Evolutionary conservation across 2,113 vertebrate species (phyloP).

Genomic region (Thunnus maccoyii): DNA sequence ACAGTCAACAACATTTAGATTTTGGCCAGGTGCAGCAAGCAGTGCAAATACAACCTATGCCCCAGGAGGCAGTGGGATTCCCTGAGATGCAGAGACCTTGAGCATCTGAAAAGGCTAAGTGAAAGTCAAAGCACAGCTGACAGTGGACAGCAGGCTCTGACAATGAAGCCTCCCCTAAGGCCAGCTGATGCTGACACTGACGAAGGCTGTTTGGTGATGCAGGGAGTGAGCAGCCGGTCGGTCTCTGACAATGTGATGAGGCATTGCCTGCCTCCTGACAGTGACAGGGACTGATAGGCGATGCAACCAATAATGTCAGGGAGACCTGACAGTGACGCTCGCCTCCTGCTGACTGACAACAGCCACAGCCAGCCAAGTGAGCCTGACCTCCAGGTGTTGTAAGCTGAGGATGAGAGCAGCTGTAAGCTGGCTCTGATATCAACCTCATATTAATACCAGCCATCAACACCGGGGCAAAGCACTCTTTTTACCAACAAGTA

Average conservation of each 20-base stretch:
- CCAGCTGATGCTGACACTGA: conserved; percentile 97
- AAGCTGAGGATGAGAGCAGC: conserved; percentile 88
- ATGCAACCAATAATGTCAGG: conserved; percentile 80
- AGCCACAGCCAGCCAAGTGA: conserved; percentile 78
- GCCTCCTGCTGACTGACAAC: conserved; percentile 88
- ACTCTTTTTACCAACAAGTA: conserved; percentile 82
- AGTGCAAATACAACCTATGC: conserved; percentile 44
- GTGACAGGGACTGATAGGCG: conserved; percentile 88
- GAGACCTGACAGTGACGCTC: conserved; percentile 97
- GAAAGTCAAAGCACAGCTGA: conserved; percentile 89
- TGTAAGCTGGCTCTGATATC: conserved; percentile 77
- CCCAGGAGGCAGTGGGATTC: conserved; percentile 45
- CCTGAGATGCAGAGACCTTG: conserved; percentile 75
- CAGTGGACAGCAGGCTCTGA: conserved; percentile 78
- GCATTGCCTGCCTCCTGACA: conserved; percentile 91
- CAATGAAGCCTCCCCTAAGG: conserved; percentile 42
- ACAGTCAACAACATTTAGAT: conserved; percentile 47
- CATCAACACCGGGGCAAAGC: conserved; percentile 39
- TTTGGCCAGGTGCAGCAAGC: conserved; percentile 58
- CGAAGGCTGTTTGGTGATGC: conserved; percentile 89
- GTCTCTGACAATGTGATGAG: conserved; percentile 91
- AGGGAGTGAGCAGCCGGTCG: conserved; percentile 74
- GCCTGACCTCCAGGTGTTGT: conserved; percentile 77
- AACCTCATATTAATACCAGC: conserved; percentile 50
- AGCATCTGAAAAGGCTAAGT: conserved; percentile 76